These are phyloP conservation scores for Calliopum simillimum DNA, from an alignment of 2,888 invertebrate species.

Conservation along the genomic window DNA sequence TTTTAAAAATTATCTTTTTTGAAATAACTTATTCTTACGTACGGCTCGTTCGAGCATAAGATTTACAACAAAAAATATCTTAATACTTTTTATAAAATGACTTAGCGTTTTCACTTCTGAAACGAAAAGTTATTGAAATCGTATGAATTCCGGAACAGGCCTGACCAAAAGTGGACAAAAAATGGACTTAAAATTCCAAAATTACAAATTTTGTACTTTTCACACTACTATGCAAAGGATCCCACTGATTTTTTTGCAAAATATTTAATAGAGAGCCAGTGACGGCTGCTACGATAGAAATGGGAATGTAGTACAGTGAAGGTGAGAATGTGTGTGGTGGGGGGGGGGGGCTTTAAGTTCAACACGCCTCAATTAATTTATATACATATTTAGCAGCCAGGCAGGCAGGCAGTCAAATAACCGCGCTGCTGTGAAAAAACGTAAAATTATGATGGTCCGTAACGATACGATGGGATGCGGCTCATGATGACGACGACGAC, in stretches of 20 bases:
- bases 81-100: no score
- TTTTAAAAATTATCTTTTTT: no score
- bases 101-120: no score
- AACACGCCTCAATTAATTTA: slow-evolving; percentile 29
- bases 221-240: no score
- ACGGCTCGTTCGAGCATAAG: no score
- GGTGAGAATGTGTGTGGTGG: background rate
- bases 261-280: background rate
- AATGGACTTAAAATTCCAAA: no score
- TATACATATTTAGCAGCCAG: slow-evolving; percentile 14
- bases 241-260: background rate
- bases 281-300: background rate
- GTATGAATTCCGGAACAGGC: no score
- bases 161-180: no score
- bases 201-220: no score
- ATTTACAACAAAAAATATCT: no score
- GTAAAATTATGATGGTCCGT: background rate
- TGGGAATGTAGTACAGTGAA: background rate
- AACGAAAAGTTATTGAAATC: no score
- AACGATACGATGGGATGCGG: background rate
- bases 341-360: background rate
- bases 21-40: no score
- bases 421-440: background rate
- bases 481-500: background rate
- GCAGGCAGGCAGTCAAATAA: background rate